phyloP scores from a whole-genome alignment of 2,113 vertebrate species.

The Proterorhinus semilunaris region DNA sequence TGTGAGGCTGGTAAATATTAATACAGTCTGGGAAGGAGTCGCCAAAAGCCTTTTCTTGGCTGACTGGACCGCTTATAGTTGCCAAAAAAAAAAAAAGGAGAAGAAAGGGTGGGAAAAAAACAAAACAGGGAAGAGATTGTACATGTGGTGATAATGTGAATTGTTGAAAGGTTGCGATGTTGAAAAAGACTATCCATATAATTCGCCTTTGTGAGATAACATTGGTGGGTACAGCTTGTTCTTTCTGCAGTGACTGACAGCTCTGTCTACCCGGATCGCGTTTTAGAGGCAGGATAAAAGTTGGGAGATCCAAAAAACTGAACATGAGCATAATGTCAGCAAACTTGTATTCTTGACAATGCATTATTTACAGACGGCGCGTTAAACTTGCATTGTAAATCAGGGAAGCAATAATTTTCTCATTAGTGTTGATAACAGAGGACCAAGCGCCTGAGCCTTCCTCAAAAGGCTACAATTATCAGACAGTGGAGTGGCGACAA shows the following conservation, averaged over 20 bases:
- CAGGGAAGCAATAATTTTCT: slow-evolving; percentile 59
- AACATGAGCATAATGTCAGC: neutral
- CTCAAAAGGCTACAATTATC: slow-evolving; percentile 60
- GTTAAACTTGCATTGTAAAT: slow-evolving; percentile 38
- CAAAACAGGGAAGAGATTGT: slow-evolving; percentile 26
- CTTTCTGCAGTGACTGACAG: slow-evolving; percentile 2
- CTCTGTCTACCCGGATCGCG: slow-evolving; percentile 11
- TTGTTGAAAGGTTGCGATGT: slow-evolving; percentile 29
- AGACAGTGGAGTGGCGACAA: slow-evolving; percentile 38
- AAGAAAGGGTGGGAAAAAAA: slow-evolving; percentile 13
- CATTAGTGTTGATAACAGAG: slow-evolving; percentile 68
- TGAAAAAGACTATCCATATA: slow-evolving; percentile 36
- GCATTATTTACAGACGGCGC: slow-evolving; percentile 55
- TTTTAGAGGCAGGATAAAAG: slow-evolving; percentile 14
- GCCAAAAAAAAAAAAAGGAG: slow-evolving; percentile 40
- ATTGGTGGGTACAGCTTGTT: slow-evolving; percentile 39
- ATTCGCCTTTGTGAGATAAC: slow-evolving; percentile 37
- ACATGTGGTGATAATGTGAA: slow-evolving; percentile 49
- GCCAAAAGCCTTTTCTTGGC: slow-evolving; percentile 56
- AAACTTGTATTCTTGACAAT: slow-evolving; percentile 20
- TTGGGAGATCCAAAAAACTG: slow-evolving; percentile 14
- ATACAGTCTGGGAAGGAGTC: slow-evolving; percentile 61
- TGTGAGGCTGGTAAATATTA: slow-evolving; percentile 70
- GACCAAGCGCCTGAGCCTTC: slow-evolving; percentile 54
- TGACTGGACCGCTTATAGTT: slow-evolving; percentile 44